A percentile compares a stretch with the other conserved stretches of the same genome.
These are phyloP conservation scores for Hydropsyche tenuis DNA, from an alignment of 1,140 invertebrate genomes.

Conservation along the genomic window DNA sequence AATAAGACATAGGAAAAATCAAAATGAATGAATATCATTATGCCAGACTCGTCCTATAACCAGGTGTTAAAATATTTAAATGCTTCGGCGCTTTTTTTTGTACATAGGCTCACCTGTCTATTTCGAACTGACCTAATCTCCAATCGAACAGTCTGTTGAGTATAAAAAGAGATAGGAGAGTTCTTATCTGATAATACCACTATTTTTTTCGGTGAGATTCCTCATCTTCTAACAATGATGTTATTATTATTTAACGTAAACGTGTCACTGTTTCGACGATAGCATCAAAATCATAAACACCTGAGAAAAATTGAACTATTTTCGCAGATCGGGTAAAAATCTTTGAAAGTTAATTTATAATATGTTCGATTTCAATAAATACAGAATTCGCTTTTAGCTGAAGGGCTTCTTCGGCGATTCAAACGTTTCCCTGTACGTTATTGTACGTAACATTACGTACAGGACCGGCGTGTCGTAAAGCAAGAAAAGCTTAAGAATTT, in stretches of 20 bases:
- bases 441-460: neutral
- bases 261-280: too few species aligned
- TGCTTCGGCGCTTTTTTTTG: constrained; percentile 13
- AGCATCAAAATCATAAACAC: too few species aligned
- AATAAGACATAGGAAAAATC: constrained; percentile 23
- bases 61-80: constrained; percentile 38
- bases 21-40: constrained; percentile 40
- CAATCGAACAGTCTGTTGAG: neutral
- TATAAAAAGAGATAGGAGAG: neutral
- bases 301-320: too few species aligned
- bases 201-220: neutral
- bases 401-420: constrained; percentile 8
- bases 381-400: neutral
- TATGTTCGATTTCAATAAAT: too few species aligned
- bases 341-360: too few species aligned
- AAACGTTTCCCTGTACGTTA: constrained; percentile 7
- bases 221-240: constrained; percentile 2
- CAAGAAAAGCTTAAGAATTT: constrained; percentile 21
- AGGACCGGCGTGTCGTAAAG: constrained; percentile 11
- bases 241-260: constrained; percentile 6
- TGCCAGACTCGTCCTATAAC: constrained; percentile 6
- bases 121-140: constrained; percentile 29
- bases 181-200: neutral
- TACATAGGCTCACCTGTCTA: constrained; percentile 34
- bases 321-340: too few species aligned